These are phyloP conservation scores for Orthosia incerta DNA, from an alignment of 2,888 invertebrate genomes.

Conservation along the genomic window DNA sequence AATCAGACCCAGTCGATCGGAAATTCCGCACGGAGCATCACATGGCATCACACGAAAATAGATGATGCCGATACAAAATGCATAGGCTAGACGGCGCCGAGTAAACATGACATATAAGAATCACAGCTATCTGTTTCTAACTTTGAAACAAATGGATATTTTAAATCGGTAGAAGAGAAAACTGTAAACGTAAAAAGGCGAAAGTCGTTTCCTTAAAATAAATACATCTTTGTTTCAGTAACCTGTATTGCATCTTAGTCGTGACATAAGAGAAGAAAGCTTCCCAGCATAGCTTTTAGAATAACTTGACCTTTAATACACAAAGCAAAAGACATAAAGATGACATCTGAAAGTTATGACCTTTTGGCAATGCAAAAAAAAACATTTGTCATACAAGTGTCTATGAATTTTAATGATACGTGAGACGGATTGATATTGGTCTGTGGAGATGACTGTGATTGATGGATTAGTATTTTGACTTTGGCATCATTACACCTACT, in stretches of 20 bases:
- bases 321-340: slow-evolving; percentile 36
- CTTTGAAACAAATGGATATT: background rate
- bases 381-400: slow-evolving; percentile 50
- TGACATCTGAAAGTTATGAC: slow-evolving; percentile 51
- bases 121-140: slow-evolving; percentile 1
- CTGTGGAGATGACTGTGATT: slow-evolving; percentile 33
- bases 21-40: slow-evolving; percentile 51
- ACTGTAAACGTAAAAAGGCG: background rate
- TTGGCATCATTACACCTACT: slow-evolving; percentile 3
- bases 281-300: slow-evolving; percentile 9
- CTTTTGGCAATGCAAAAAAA: slow-evolving; percentile 43
- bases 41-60: slow-evolving; percentile 49
- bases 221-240: background rate
- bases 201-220: background rate
- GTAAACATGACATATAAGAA: slow-evolving; percentile 18
- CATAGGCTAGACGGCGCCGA: slow-evolving; percentile 10
- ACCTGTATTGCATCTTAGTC: slow-evolving; percentile 10
- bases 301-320: slow-evolving; percentile 47
- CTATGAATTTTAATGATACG: slow-evolving; percentile 55
- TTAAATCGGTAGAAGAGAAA: slow-evolving; percentile 4
- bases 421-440: slow-evolving; percentile 33
- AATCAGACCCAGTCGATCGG: slow-evolving; percentile 46
- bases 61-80: slow-evolving; percentile 53
- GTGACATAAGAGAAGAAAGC: slow-evolving; percentile 32
- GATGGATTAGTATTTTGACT: slow-evolving; percentile 32